Percentiles rank a stretch among this genome's conserved stretches.
Evolutionary conservation across 1,140 invertebrate species (phyloP).

Genomic region (Eupeodes corollae): DNA sequence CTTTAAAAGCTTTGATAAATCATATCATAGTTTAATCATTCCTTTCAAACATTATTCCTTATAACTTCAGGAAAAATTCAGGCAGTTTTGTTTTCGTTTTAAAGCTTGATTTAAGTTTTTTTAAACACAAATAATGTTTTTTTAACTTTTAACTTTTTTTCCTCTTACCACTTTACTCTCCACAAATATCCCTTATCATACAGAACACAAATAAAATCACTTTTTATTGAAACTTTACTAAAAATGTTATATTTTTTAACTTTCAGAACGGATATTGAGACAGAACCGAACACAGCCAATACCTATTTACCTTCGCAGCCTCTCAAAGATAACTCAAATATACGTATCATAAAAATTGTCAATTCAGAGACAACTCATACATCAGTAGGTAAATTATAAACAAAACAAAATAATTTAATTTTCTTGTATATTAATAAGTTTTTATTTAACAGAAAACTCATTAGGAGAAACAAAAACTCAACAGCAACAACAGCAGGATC

Average conservation of each 20-base stretch:
- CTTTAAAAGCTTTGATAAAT: no score
- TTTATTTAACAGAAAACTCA: background rate
- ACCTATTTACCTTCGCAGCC: conserved; percentile 15
- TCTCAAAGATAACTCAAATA: conserved; percentile 33
- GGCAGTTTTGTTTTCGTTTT: no score
- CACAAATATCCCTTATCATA: no score
- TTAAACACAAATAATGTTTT: no score
- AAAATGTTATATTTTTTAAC: conserved; percentile 1
- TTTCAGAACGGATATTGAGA: conserved; percentile 26
- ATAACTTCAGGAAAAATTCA: no score
- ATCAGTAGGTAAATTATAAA: background rate
- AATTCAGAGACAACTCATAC: conserved; percentile 3
- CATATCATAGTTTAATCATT: no score
- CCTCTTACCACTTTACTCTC: no score
- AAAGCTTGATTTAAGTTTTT: no score
- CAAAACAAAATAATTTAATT: background rate
- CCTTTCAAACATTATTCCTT: no score
- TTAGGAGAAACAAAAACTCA: conserved; percentile 1
- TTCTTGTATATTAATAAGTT: background rate
- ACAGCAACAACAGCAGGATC: conserved; percentile 7
- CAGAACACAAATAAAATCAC: no score
- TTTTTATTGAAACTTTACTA: no score
- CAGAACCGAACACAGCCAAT: conserved; percentile 3
- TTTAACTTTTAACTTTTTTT: no score
- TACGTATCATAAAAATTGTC: conserved; percentile 12